Conservation (phyloP, 30 jellyfish, hydroid and myxozoan genomes). For the Aurelia aurita region DNA sequence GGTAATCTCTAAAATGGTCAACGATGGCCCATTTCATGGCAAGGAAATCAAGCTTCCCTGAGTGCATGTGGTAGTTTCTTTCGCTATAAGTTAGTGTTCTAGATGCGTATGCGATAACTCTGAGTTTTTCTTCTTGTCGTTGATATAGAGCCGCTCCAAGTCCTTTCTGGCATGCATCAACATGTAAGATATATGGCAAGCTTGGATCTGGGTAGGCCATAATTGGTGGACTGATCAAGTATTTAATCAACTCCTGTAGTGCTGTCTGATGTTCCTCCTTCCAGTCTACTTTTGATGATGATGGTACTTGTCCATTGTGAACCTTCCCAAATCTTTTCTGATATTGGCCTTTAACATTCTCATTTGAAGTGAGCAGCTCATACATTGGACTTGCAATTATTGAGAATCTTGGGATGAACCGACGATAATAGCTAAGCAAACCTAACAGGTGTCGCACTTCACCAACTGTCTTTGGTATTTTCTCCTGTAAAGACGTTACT, state of each 20-base stretch:
- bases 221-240: slow-evolving; percentile 49
- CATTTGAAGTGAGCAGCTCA: slow-evolving; percentile 41
- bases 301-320: slow-evolving; percentile 47
- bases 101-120: slow-evolving; percentile 61
- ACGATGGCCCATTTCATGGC: slow-evolving; percentile 70
- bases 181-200: slow-evolving; percentile 41
- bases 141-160: slow-evolving; percentile 59
- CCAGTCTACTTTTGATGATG: slow-evolving; percentile 46
- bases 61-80: slow-evolving; percentile 54
- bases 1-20: slow-evolving; percentile 50
- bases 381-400: slow-evolving; percentile 51
- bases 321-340: slow-evolving; percentile 8
- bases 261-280: slow-evolving; percentile 46
- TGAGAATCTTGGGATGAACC: slow-evolving; percentile 52
- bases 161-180: slow-evolving; percentile 42
- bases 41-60: slow-evolving; percentile 68
- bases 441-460: slow-evolving; percentile 68
- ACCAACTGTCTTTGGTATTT: slow-evolving; percentile 55
- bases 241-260: slow-evolving; percentile 25
- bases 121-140: slow-evolving; percentile 38
- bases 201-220: slow-evolving; percentile 65
- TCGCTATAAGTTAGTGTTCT: not conserved
- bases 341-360: not conserved
- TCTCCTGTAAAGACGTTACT: slow-evolving; percentile 53
- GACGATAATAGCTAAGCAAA: slow-evolving; percentile 61